Evolutionary conservation across 2,888 invertebrate genomes (phyloP).

Genomic region (Drosophila melanosoma): DNA sequence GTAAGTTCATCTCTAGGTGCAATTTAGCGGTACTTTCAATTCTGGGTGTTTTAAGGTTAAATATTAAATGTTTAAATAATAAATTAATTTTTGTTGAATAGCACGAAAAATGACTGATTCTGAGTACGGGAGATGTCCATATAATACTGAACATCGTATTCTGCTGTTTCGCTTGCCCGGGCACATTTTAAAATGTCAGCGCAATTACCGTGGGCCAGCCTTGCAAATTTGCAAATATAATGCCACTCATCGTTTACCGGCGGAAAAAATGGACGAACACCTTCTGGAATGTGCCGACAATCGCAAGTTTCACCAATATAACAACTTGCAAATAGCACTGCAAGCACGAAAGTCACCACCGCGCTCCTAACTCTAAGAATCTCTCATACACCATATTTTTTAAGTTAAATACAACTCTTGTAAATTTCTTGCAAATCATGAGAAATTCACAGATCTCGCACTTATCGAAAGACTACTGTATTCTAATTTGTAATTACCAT

Average conservation of each 20-base stretch:
- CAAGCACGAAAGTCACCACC: conserved; percentile 17
- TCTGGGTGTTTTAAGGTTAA: not conserved
- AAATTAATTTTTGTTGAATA: not conserved
- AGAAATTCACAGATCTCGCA: not conserved
- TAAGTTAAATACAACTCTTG: not conserved
- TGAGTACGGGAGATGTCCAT: conserved; percentile 57
- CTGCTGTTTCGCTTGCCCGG: conserved; percentile 52
- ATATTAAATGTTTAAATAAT: not conserved
- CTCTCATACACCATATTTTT: not conserved
- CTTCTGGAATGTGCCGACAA: conserved; percentile 73
- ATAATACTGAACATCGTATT: conserved; percentile 54
- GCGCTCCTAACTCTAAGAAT: not conserved
- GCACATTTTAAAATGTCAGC: conserved; percentile 61
- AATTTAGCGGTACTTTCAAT: conserved; percentile 48
- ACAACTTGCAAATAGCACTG: conserved; percentile 52
- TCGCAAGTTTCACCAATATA: conserved; percentile 52
- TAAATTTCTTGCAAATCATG: not conserved
- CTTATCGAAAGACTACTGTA: not conserved
- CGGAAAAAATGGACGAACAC: conserved; percentile 72
- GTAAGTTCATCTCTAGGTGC: not conserved
- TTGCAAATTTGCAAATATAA: conserved; percentile 82
- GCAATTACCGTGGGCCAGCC: conserved; percentile 66
- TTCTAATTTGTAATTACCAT: not conserved
- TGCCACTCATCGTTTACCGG: conserved; percentile 80
- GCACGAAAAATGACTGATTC: conserved; percentile 39